Conservation (phyloP, 2,113 vertebrate genomes). For the Grus americana region DNA sequence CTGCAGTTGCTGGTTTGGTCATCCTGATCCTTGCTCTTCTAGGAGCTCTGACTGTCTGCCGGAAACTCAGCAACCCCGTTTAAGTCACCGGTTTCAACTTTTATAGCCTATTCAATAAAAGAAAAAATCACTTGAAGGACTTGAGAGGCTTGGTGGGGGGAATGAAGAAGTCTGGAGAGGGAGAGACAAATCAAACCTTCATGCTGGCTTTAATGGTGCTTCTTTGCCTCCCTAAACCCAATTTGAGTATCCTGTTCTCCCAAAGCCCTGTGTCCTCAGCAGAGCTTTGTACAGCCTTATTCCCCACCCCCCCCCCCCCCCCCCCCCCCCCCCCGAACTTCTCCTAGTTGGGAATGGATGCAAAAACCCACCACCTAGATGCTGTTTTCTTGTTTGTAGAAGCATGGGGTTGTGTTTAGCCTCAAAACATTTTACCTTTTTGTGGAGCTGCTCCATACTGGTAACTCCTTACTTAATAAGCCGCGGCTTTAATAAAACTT, state of each 20-base stretch:
- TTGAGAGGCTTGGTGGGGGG: not conserved
- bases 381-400: too few species aligned
- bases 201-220: not conserved
- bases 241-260: fast-evolving
- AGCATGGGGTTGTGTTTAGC: not conserved
- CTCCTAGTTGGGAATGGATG: not conserved
- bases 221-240: not conserved
- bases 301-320: too few species aligned
- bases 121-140: not conserved
- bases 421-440: not conserved
- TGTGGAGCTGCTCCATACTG: not conserved
- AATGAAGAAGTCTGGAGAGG: not conserved
- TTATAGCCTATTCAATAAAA: not conserved
- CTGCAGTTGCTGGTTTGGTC: not conserved
- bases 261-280: not conserved
- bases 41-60: not conserved
- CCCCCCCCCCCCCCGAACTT: too few species aligned
- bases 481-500: not conserved
- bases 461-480: not conserved
- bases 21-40: not conserved
- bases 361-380: not conserved
- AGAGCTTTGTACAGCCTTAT: not conserved
- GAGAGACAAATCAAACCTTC: not conserved
- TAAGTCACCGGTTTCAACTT: not conserved
- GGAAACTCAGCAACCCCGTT: not conserved